A percentile compares a stretch with the other conserved stretches of the same genome.
Conservation (phyloP, 2,797 vertebrate genomes). For the Sebastes vulpes region DNA sequence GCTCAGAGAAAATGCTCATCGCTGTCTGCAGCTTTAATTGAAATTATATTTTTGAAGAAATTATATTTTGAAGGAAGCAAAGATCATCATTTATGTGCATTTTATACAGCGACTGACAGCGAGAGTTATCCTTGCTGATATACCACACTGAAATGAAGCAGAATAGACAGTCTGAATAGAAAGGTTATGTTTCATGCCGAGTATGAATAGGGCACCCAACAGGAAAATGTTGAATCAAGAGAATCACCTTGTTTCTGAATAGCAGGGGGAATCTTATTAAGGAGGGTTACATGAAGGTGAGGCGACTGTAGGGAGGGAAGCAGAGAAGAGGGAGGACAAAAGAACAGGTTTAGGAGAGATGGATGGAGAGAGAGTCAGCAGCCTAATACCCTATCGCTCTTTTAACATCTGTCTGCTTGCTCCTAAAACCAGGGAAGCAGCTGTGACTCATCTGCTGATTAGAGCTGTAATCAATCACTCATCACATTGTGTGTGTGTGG, state of each 20-base stretch:
- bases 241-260: conserved; percentile 46
- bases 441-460: conserved; percentile 75
- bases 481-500: conserved; percentile 26
- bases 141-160: conserved; percentile 9
- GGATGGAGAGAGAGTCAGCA: conserved; percentile 16
- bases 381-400: conserved; percentile 40
- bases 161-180: conserved; percentile 7
- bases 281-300: conserved; percentile 53
- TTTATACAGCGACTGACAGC: background rate
- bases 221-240: conserved; percentile 44
- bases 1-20: background rate
- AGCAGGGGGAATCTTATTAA: conserved; percentile 40
- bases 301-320: background rate
- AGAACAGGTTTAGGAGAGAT: conserved; percentile 37
- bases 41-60: background rate
- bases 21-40: background rate
- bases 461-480: conserved; percentile 72
- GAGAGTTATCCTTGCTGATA: conserved; percentile 3
- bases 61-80: background rate
- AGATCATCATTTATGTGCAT: background rate
- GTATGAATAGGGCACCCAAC: conserved; percentile 21
- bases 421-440: conserved; percentile 61
- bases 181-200: conserved; percentile 21
- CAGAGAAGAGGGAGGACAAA: conserved; percentile 1
- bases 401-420: conserved; percentile 73